Conservation (phyloP, 1,140 invertebrate genomes). For the Panagrolaimus sp. region DNA sequence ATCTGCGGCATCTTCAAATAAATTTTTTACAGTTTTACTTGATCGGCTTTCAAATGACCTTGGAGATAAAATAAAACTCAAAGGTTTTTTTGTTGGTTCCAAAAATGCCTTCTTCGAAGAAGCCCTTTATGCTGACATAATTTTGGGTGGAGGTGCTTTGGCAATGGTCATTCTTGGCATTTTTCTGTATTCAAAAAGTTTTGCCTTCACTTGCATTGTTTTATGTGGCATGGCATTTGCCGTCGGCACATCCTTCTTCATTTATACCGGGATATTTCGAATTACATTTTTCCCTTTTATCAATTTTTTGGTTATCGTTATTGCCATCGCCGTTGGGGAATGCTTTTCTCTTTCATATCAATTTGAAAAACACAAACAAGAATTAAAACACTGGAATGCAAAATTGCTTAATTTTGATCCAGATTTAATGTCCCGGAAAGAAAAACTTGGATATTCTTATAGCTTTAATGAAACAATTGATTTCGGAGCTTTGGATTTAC, state of each 20-base stretch:
- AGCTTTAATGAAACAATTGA: not conserved
- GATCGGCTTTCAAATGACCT: not conserved
- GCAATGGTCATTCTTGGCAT: conserved; percentile 58
- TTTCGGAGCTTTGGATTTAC: no score
- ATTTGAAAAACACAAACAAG: conserved; percentile 57
- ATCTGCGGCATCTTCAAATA: not conserved
- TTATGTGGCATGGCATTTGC: conserved; percentile 61
- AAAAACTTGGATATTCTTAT: not conserved
- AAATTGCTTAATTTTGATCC: conserved; percentile 6
- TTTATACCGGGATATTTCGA: conserved; percentile 61
- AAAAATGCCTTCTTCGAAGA: conserved; percentile 60
- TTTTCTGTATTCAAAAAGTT: conserved; percentile 61
- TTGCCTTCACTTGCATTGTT: conserved; percentile 61
- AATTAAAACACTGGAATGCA: not conserved
- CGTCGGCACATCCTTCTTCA: conserved; percentile 61
- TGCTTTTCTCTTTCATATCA: conserved; percentile 62
- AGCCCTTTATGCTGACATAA: conserved; percentile 58
- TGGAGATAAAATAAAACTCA: conserved; percentile 43
- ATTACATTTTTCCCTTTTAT: conserved; percentile 64
- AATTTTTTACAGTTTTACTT: conserved; percentile 17
- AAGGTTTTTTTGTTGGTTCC: conserved; percentile 60
- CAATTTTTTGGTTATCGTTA: conserved; percentile 62
- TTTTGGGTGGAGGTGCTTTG: conserved; percentile 58
- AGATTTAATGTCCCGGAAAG: not conserved
- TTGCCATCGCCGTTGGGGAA: conserved; percentile 63